Evolutionary conservation across 2,113 vertebrate species (phyloP), one percentile per base, ranked within the genome.

Genomic region (Aldabrachelys gigantea): DNA sequence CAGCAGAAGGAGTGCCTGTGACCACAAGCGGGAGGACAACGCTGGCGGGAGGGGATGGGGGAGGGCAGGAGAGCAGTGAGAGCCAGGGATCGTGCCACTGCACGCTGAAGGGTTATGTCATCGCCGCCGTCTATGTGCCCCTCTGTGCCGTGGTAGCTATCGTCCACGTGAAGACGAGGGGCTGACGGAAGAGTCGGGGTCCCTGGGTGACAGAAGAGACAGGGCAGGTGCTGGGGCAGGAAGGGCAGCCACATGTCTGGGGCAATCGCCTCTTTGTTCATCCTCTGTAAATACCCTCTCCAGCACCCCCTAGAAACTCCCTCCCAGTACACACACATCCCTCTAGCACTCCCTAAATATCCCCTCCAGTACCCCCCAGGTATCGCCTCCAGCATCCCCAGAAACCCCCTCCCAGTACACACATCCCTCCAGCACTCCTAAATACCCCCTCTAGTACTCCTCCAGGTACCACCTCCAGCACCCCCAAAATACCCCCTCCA

Each of bases 51-150:
- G 52, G 6, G 0, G 1, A 27, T 0, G 1, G 13, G 0, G 7
- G 8, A 35, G 72, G 24, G 4, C 1, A 0, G 0, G 54, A 0
- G 22, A 1, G 1, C 75, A 90, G 0, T 0, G 24, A 6, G 72
- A 76, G 24, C 41, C 35, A 24, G 3, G 0, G 24, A 0, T 0
- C 38, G 0, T 76, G 0, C 8, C 84, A 79, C 80, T 89, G 95
- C 2, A 0, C 1, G 22, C 12, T 78, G 12, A 89, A 44, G 38
- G 91, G 83, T 0, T 82, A 50, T 1, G 11, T 93, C 0, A 3
- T 89, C 62, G 86, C 50, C 0, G 1, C 76, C 1, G 0, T 89
- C 21, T 13, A 91, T 0, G 27, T 56, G 50, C 83, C 21, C 0
- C 31, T 94, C 80, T 16, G 84, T 62, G 0, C 89, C 50, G 54